Evolutionary conservation across 92 coral and sea anemone genomes (phyloP), one percentile per base, ranked within the genome.

Genomic region (Porites lobata): DNA sequence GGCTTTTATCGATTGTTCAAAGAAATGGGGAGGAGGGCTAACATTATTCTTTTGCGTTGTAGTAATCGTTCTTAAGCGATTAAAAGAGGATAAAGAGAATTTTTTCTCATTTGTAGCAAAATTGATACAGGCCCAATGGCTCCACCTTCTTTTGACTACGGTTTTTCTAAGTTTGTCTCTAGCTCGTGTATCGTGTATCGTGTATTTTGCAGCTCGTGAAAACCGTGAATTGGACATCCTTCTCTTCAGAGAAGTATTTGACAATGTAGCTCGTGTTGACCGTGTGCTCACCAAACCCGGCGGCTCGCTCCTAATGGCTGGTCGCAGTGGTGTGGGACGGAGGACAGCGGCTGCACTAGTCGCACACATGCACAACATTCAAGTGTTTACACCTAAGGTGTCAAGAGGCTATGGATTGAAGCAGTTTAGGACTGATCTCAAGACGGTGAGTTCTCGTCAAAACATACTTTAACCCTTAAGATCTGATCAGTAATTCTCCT

Each of bases 321-420:
- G 99, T 32, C 98, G 99, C 54, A 98, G 99, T 77, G 99, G 99
- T 54, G 99, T 96, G 53, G 99, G 99, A 54, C 98, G 99, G 7
- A 85, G 99, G 82, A 98, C 99, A 68, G 99, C 99, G 83, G 98
- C 94, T 63, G 88, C 98, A 65, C 90, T 98, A 63, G 99, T 98
- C 67, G 93, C 99, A 43, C 99, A 98, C 91, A 98, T 98, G 99
- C 99, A 98, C 90, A 98, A 96, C 87, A 90, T 98, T 24, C 94
- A 96, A 74, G 86, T 98, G 32, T 91, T 98, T 69, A 94, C 98
- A 12, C 98, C 99, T 24, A 98, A 98, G 81, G 98, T 98, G 56
- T 98, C 99, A 18, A 96, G 99, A 75, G 96, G 93, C 7, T 98
- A 98, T 86, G 98, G 98, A 56, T 72, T 98, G 87, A 98, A 98